Conservation (phyloP, 2,113 vertebrate genomes). For the Ochotona curzoniae region DNA sequence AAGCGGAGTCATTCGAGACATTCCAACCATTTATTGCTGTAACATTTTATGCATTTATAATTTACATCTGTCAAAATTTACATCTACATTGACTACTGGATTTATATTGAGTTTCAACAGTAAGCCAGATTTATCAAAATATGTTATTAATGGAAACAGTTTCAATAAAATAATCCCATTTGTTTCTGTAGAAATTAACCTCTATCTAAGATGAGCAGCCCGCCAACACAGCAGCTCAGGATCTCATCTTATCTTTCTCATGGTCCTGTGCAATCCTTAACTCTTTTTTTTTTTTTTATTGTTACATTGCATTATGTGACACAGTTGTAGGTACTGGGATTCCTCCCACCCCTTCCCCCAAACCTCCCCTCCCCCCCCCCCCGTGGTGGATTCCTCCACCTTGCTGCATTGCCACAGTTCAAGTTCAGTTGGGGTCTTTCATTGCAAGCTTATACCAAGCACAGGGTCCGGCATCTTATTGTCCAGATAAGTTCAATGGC, state of each 20-base stretch:
- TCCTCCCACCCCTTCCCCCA: too few species aligned
- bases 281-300: too few species aligned
- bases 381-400: too few species aligned
- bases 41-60: slow-evolving; percentile 46
- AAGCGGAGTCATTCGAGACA: background rate
- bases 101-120: background rate
- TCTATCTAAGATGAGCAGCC: background rate
- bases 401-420: too few species aligned
- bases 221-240: too few species aligned
- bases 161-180: background rate
- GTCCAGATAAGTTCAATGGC: too few species aligned
- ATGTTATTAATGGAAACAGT: background rate
- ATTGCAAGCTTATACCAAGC: too few species aligned
- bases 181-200: background rate
- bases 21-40: background rate
- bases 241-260: background rate
- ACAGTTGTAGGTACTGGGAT: too few species aligned
- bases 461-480: too few species aligned
- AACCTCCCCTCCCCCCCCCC: too few species aligned
- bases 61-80: slow-evolving; percentile 17
- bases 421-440: too few species aligned
- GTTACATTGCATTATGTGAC: too few species aligned
- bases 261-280: background rate
- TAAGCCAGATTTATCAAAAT: background rate
- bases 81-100: background rate